These are phyloP conservation scores for Acrobasis consociella DNA, from an alignment of 2,888 invertebrate genomes.

Conservation along the genomic window DNA sequence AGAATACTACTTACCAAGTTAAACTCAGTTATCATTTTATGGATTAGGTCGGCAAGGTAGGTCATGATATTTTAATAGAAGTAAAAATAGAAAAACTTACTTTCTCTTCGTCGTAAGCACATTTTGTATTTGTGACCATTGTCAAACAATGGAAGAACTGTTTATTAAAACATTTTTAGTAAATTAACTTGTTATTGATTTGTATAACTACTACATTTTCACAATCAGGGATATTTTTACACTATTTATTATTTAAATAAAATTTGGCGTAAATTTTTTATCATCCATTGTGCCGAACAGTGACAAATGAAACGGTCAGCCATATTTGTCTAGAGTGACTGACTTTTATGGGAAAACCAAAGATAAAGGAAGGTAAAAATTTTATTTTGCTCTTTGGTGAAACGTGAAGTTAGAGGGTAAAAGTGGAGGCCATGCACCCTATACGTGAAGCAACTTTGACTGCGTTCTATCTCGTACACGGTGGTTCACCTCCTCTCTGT, in stretches of 20 bases:
- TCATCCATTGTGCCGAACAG: not conserved
- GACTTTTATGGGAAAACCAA: too few relatives aligned
- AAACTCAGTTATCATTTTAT: too few relatives aligned
- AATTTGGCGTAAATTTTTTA: not conserved
- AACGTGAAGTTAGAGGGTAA: too few relatives aligned
- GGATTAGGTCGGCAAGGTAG: not conserved
- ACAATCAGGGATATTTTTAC: not conserved
- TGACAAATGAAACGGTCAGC: too few relatives aligned
- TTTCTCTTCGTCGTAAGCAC: slow-evolving; percentile 35
- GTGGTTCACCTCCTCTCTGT: too few relatives aligned
- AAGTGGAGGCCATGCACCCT: too few relatives aligned
- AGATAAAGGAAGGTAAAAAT: too few relatives aligned
- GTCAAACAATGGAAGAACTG: not conserved
- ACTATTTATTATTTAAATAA: not conserved
- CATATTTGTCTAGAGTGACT: too few relatives aligned
- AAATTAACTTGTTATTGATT: not conserved
- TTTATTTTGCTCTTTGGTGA: too few relatives aligned
- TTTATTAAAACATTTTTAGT: not conserved
- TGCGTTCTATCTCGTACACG: too few relatives aligned
- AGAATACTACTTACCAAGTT: too few relatives aligned
- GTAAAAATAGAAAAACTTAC: slow-evolving; percentile 35
- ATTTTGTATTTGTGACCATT: slow-evolving; percentile 27
- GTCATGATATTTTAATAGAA: not conserved
- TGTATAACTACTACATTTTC: not conserved
- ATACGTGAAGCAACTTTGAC: too few relatives aligned